A percentile compares a stretch with the other conserved stretches of the same genome.
These are phyloP conservation scores for Barypeithes pellucidus DNA, from an alignment of 2,888 invertebrate genomes.

Conservation along the genomic window DNA sequence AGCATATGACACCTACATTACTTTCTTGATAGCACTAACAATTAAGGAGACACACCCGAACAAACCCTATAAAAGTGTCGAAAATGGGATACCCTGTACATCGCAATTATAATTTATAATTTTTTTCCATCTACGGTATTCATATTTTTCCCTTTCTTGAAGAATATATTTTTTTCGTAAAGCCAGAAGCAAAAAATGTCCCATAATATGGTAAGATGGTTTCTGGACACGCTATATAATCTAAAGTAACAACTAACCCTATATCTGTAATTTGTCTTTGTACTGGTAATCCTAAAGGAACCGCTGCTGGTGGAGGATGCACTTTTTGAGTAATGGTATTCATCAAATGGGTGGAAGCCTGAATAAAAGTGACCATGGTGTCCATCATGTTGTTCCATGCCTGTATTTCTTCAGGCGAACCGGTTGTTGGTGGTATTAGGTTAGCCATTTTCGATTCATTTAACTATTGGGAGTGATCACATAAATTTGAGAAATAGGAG, in stretches of 20 bases:
- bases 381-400: conserved; percentile 61
- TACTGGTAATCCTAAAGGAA: neutral
- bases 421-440: conserved; percentile 41
- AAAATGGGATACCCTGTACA: no score
- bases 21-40: no score
- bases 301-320: neutral
- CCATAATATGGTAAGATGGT: no score
- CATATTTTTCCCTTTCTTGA: no score
- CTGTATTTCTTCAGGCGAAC: conserved; percentile 55
- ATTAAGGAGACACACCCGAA: no score
- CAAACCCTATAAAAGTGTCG: no score
- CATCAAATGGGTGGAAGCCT: conserved; percentile 58
- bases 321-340: conserved; percentile 55
- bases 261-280: neutral
- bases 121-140: no score
- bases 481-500: neutral
- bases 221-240: no score
- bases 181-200: no score
- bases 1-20: no score
- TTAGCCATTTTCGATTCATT: conserved; percentile 43
- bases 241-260: neutral
- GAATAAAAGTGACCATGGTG: conserved; percentile 59
- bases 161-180: no score
- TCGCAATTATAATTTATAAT: no score
- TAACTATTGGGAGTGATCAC: neutral